A percentile compares a stretch with the other conserved stretches of the same genome.
Evolutionary conservation across 2,888 invertebrate genomes (phyloP).

Genomic region (Cephus rjabovi): DNA sequence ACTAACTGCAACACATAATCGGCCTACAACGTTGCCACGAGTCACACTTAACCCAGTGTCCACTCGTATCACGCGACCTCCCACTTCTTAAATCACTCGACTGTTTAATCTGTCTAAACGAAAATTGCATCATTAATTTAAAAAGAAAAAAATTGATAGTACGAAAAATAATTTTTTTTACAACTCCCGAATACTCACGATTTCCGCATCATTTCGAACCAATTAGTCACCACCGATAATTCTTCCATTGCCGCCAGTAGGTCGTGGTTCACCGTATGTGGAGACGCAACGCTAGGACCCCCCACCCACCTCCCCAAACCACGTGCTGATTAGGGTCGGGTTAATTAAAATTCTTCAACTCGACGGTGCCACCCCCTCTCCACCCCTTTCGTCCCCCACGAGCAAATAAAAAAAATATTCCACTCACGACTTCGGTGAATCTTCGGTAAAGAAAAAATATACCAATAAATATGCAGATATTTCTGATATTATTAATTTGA

Average conservation of each 20-base stretch:
- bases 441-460: no score
- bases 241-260: slow-evolving; percentile 38
- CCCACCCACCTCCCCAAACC: background rate
- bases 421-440: background rate
- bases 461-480: no score
- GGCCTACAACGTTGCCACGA: background rate
- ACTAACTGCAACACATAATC: background rate
- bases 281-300: slow-evolving; percentile 28
- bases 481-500: no score
- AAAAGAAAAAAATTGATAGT: background rate
- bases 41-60: background rate
- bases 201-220: background rate
- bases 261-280: slow-evolving; percentile 33
- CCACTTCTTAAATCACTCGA: background rate
- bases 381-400: background rate
- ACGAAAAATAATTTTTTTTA: background rate
- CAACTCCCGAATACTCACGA: background rate
- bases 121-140: background rate
- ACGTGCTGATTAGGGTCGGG: background rate
- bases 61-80: background rate
- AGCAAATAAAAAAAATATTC: background rate
- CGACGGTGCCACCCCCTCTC: background rate
- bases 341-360: background rate
- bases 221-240: background rate
- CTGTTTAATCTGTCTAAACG: background rate